Base-by-base conservation (phyloP, 2,888 invertebrate genomes). In the Autographa pulchrina region DNA sequence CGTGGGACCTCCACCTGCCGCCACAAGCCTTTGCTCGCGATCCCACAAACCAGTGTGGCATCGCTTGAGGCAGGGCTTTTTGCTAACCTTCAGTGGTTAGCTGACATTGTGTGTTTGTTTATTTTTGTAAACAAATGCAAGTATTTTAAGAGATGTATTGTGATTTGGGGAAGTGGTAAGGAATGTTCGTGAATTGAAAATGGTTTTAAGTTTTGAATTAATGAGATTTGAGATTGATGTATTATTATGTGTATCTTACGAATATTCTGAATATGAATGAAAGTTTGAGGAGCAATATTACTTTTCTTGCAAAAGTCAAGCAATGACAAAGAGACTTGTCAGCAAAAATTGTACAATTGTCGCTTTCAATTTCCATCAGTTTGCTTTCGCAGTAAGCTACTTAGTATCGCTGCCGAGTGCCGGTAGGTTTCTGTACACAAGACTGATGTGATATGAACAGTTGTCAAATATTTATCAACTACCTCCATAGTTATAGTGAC, bases 1-100 rank as follows among this genome's bases (percentile, higher is more conserved):
- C 60, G 60, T 60, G 60, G 60, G 60, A 60, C 60, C n/a, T 16
- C 60, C 60, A 60, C 60, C 60, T 56, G 54, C 54, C 20, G 9
- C 20, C 54, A 20, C 54, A 54, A 54, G 9, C 20, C 54, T 56
- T 25, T 56, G 25, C 13, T 25, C 54, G 54, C 25, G 54, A 56
- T 13, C 54, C 25, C 25, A 4, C 11, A 11, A 25, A 56, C 54
- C 4, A 20, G 20, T 56, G 20, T 56, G 54, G 54, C 25, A 25
- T 25, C 7, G 20, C 54, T 25, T 25, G 54, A 48, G 48, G 48
- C 48, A n/a, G n/a, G 14, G 43, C 14, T 48, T 6, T 16, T n/a
- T 16, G 2, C 7, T n/a, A 16, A n/a, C 14, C 14, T 43, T 6
- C 43, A n/a, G 48, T 48, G 48, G 48, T 48, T 48, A n/a, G n/a